Conservation (phyloP, 1,140 invertebrate genomes). For the Sycobia sp. region DNA sequence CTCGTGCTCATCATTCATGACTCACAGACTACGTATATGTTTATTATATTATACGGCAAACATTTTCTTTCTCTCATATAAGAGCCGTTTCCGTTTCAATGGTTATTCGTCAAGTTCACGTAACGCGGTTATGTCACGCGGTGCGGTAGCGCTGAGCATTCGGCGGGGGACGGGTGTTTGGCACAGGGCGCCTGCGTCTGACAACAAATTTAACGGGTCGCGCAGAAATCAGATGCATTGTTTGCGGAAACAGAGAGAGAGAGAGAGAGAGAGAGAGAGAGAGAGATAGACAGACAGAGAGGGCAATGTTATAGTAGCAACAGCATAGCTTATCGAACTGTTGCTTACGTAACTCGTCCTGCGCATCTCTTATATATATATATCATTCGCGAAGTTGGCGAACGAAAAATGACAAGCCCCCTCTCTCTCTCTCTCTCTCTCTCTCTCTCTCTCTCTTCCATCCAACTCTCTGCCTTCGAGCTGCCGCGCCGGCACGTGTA, state of each 20-base stretch:
- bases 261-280: no score
- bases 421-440: neutral
- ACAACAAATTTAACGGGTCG: conserved; percentile 55
- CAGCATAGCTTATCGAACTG: no score
- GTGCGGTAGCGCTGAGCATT: no score
- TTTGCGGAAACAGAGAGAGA: no score
- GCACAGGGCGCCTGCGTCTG: conserved; percentile 47
- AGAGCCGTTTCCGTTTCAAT: neutral
- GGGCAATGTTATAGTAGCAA: no score
- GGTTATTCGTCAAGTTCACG: conserved; percentile 41
- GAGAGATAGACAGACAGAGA: no score
- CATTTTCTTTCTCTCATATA: no score
- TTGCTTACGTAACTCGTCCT: conserved; percentile 48
- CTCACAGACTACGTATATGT: neutral
- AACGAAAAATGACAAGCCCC: conserved; percentile 18
- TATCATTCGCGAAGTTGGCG: neutral
- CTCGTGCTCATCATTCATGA: conserved; percentile 27
- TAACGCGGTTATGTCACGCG: conserved; percentile 58
- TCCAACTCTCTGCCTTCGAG: neutral
- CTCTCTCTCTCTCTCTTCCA: no score
- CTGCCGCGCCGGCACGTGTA: neutral
- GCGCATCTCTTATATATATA: no score
- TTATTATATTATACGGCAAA: neutral
- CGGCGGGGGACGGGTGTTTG: no score
- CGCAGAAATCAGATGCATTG: conserved; percentile 52